phyloP scores from a whole-genome alignment of 2,888 invertebrate species.

The Ephialtes manifestator region DNA sequence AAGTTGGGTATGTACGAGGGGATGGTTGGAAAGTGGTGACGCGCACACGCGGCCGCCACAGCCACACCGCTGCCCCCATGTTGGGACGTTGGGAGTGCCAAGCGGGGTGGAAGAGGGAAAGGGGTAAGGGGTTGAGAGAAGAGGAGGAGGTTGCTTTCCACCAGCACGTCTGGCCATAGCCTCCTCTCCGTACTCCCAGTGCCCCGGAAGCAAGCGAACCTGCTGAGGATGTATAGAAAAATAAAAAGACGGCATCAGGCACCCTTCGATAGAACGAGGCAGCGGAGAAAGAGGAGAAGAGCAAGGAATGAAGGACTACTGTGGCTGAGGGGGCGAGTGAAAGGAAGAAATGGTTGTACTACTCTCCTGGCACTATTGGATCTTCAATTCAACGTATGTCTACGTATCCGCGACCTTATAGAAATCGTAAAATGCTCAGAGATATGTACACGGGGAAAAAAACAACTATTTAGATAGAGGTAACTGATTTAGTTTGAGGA shows the following conservation, averaged over 20 bases:
- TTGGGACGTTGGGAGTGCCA: slow-evolving; percentile 62
- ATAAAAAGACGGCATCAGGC: slow-evolving; percentile 32
- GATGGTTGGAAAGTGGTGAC: slow-evolving; percentile 67
- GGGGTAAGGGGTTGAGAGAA: too few relatives aligned
- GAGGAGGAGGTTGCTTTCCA: slow-evolving; percentile 49
- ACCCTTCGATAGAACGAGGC: slow-evolving; percentile 41
- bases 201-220: slow-evolving; percentile 62
- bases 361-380: slow-evolving; percentile 15
- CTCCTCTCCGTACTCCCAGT: slow-evolving; percentile 57
- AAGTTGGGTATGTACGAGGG: slow-evolving; percentile 28
- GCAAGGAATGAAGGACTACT: neutral
- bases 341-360: slow-evolving; percentile 15
- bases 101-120: neutral
- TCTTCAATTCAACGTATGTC: slow-evolving; percentile 42
- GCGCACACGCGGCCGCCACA: slow-evolving; percentile 66
- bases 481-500: neutral
- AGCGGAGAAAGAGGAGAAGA: slow-evolving; percentile 19
- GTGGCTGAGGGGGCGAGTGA: neutral
- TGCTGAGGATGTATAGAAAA: slow-evolving; percentile 58
- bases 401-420: neutral
- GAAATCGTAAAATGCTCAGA: neutral
- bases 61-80: slow-evolving; percentile 29
- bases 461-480: neutral
- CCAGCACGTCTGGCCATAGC: slow-evolving; percentile 65
- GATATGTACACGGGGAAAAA: neutral